These are phyloP conservation scores for Syrphus vitripennis DNA, from an alignment of 2,888 invertebrate species.

Conservation along the genomic window DNA sequence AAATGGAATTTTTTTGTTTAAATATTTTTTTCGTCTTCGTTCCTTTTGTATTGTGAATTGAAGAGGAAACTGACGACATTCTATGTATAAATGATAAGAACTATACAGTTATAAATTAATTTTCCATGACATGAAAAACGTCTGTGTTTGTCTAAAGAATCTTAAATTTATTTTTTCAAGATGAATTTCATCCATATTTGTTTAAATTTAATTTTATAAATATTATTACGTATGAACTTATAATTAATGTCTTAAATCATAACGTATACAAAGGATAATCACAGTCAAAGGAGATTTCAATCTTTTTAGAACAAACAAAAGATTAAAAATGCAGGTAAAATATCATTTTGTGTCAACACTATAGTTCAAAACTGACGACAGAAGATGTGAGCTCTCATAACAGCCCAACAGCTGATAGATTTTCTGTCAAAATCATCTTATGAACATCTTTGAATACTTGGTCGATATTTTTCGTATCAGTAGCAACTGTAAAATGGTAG, in stretches of 20 bases:
- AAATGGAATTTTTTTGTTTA: not conserved
- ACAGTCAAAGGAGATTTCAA: conserved; percentile 65
- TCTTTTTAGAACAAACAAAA: conserved; percentile 23
- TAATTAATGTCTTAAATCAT: conserved; percentile 10
- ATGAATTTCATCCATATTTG: conserved; percentile 64
- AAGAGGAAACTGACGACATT: not conserved
- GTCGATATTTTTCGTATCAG: conserved; percentile 88
- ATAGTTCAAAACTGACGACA: not conserved
- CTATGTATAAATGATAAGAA: not conserved
- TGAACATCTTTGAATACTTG: conserved; percentile 89
- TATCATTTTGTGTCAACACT: conserved; percentile 2
- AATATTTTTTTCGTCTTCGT: not conserved
- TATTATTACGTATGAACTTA: conserved; percentile 37
- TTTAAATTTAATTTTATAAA: conserved; percentile 35
- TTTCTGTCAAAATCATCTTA: conserved; percentile 84
- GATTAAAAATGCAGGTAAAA: conserved; percentile 59
- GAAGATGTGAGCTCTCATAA: conserved; percentile 53
- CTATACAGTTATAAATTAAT: not conserved
- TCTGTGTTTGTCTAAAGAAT: not conserved
- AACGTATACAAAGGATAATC: conserved; percentile 54
- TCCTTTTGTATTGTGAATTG: not conserved
- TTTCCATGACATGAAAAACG: not conserved
- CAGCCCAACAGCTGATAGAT: conserved; percentile 81
- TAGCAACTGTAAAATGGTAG: conserved; percentile 89
- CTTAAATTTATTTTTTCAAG: conserved; percentile 35